Percentiles rank a stretch among this genome's conserved stretches.
Conservation (phyloP, 2,888 invertebrate genomes). For the Dolomedes plantarius region DNA sequence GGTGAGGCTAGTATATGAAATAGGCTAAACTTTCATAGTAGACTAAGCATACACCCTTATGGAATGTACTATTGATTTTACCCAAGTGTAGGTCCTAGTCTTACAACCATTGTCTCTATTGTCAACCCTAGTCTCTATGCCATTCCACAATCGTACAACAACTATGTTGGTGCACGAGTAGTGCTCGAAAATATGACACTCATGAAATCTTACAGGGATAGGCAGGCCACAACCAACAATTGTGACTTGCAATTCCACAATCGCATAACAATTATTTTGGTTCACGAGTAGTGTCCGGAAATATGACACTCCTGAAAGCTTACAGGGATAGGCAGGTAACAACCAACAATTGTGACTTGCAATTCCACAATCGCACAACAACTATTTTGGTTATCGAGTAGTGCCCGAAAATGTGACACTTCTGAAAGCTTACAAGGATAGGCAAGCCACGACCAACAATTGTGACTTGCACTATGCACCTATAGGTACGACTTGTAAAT, state of each 20-base stretch:
- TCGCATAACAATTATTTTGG: too few species aligned
- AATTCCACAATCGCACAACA: too few species aligned
- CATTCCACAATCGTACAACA: slow-evolving; percentile 51
- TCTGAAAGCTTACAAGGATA: slow-evolving; percentile 45
- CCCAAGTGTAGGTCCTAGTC: too few species aligned
- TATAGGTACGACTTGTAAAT: slow-evolving; percentile 44
- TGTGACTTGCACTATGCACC: slow-evolving; percentile 59
- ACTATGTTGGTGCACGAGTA: slow-evolving; percentile 63
- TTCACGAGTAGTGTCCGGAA: too few species aligned
- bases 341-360: slow-evolving; percentile 53
- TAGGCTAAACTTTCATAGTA: too few species aligned
- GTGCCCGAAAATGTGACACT: slow-evolving; percentile 42
- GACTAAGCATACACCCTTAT: too few species aligned
- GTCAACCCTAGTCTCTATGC: slow-evolving; percentile 59
- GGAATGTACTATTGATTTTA: too few species aligned
- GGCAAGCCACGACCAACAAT: slow-evolving; percentile 42
- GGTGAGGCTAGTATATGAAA: too few species aligned
- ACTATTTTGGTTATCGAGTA: too few species aligned
- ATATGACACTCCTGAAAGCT: too few species aligned
- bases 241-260: too few species aligned
- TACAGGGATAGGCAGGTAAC: slow-evolving; percentile 54
- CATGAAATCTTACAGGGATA: slow-evolving; percentile 45
- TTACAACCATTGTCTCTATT: too few species aligned
- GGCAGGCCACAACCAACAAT: slow-evolving; percentile 44
- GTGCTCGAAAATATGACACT: slow-evolving; percentile 49